Evolutionary conservation across 2,888 invertebrate species (phyloP), one percentile per base, ranked within the genome.

Genomic region (Chalcis sispes): DNA sequence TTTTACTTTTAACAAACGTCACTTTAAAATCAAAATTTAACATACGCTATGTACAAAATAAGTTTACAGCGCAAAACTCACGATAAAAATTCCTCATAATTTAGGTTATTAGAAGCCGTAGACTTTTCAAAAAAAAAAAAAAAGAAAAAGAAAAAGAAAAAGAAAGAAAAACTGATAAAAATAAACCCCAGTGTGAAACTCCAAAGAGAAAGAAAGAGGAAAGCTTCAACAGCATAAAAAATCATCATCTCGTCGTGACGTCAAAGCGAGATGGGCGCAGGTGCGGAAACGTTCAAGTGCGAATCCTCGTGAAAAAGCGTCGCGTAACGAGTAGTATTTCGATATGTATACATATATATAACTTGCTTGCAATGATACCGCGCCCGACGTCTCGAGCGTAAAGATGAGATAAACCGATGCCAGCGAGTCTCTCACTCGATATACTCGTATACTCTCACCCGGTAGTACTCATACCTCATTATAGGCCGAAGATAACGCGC

Each of bases 281-380:
- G 56, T 29, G 58, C 2, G 15, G 18, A 54, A 58, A 42, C n/a
- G 58, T 56, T 70, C 70, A 46, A 75, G 75, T 65, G 48, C 20
- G 59, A 70, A 62, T 72, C 36, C 23, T 69, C 64, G 25, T n/a
- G 67, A 69, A 58, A 75, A 69, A 58, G 58, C 72, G 36, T 25
- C 2, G 8, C 2, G 8, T 72, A 72, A 72, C 72, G 72, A 72
- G 72, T 65, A 56, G 36, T 20, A 36, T 67, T 62, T 2, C 54
- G 70, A 50, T 23, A 3, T 8, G 46, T 36, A 36, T 36, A 36
- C 10, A 10, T 36, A 36, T 36, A 36, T 36, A 36, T 42, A 42
- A n/a, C 15, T n/a, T 13, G 48, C 36, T 48, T 29, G n/a, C 62
- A 27, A 27, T n/a, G n/a, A n/a, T n/a, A n/a, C n/a, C n/a, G n/a